Percentiles rank a stretch among this genome's conserved stretches.
Evolutionary conservation across 2,888 invertebrate species (phyloP).

Genomic region (Rhogogaster chlorosoma): DNA sequence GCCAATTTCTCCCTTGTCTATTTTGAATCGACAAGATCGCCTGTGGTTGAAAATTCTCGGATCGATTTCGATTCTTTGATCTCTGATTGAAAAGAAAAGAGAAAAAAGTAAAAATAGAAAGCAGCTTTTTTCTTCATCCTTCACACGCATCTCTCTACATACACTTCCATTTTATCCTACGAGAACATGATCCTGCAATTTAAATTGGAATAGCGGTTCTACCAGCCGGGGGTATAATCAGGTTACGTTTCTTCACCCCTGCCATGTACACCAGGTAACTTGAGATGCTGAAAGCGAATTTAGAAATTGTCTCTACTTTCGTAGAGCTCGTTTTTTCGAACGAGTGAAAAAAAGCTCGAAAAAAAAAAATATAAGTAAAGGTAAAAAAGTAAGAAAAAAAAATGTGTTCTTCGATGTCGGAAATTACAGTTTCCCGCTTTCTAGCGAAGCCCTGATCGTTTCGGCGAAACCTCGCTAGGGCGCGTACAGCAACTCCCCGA

Average conservation of each 20-base stretch:
- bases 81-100: neutral
- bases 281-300: constrained; percentile 19
- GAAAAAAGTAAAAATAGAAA: neutral
- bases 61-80: neutral
- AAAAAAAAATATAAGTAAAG: neutral
- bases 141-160: neutral
- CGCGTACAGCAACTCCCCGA: constrained; percentile 67
- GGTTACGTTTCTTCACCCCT: constrained; percentile 4
- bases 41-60: neutral
- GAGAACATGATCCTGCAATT: constrained; percentile 13
- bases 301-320: neutral
- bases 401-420: neutral
- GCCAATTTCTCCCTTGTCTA: neutral
- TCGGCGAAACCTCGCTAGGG: constrained; percentile 59
- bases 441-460: neutral
- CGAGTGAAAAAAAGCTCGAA: neutral
- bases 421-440: constrained; percentile 8
- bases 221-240: constrained; percentile 4
- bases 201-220: neutral
- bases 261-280: neutral
- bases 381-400: too few relatives aligned
- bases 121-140: neutral
- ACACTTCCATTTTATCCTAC: neutral
- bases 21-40: neutral
- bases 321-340: neutral